Base-by-base conservation (phyloP, 2,888 invertebrate genomes). In the Saturnia pavonia region DNA sequence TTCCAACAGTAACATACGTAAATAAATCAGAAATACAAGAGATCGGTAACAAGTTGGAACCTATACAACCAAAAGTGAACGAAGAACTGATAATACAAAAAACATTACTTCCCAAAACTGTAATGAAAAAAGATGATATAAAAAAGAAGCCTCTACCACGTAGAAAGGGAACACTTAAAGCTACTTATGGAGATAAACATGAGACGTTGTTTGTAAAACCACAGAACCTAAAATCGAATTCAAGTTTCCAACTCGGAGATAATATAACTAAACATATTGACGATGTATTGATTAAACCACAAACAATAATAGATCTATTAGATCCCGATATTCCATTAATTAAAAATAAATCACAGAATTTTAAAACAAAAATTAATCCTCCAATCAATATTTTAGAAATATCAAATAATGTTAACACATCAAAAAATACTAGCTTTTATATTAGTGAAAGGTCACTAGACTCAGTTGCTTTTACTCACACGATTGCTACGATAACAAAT, bases 151-250 rank as follows among this genome's bases (percentile, higher is more conserved):
- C 88, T 25, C 77, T 90, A 1, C 88, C 91, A 1, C 85, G 94
- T 75, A 84, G 94, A 71, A 94, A 94, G 78, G 94, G 94, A 4
- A 94, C 94, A 4, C 77, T 94, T 0, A 94, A 94, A 82, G 92
- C 94, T 48, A 94, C 94, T 0, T 94, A 94, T 72, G 94, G 94
- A n/a, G 91, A 94, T 65, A 92, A 90, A 80, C 91, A 91, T 74
- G 91, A 92, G 51, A 87, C 87, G 71, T 88, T 90, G 74, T 91
- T 91, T 74, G 72, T 83, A 40, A 88, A 86, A 74, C 14, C 77
- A 1, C 83, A 81, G 67, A 76, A 80, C 11, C 71, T 51, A 8
- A 72, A 71, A 67, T 65, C 27, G 12, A 48, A 48, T 19, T 42
- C 22, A 22, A 66, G 25, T 60, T 8, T 12, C 25, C 25, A 60